phyloP scores from a whole-genome alignment of 2,113 vertebrate genomes.

The Perca flavescens region DNA sequence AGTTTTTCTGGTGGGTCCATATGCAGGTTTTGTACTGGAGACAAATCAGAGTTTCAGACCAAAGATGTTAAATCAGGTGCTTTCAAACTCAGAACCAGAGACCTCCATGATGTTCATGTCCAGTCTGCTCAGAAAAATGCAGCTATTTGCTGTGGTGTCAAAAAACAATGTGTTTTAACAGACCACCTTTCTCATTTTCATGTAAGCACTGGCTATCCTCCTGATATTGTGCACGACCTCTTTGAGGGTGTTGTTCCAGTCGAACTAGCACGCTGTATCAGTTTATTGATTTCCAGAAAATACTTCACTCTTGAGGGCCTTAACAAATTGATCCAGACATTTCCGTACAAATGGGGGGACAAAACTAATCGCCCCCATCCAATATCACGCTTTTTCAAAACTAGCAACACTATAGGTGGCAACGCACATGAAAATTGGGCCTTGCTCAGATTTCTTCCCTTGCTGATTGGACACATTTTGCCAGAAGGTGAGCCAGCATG shows the following conservation, averaged over 20 bases:
- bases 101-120: constrained; percentile 9
- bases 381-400: neutral
- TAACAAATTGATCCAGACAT: constrained; percentile 34
- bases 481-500: neutral
- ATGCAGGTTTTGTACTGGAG: constrained; percentile 22
- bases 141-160: constrained; percentile 11
- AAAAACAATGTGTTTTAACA: constrained; percentile 28
- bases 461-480: neutral
- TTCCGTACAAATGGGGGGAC: constrained; percentile 53
- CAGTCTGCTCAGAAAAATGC: neutral
- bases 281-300: constrained; percentile 21
- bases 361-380: constrained; percentile 27
- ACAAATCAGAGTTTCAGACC: neutral
- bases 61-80: constrained; percentile 24
- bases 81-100: neutral
- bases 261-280: constrained; percentile 37
- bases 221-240: constrained; percentile 37
- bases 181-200: constrained; percentile 36
- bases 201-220: constrained; percentile 37
- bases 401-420: neutral
- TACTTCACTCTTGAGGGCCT: constrained; percentile 28
- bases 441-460: neutral
- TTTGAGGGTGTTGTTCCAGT: constrained; percentile 30
- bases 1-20: constrained; percentile 1
- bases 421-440: neutral